Evolutionary conservation across 2,797 vertebrate genomes (phyloP), one percentile per base, ranked within the genome.

Genomic region (Gallirallus australis): DNA sequence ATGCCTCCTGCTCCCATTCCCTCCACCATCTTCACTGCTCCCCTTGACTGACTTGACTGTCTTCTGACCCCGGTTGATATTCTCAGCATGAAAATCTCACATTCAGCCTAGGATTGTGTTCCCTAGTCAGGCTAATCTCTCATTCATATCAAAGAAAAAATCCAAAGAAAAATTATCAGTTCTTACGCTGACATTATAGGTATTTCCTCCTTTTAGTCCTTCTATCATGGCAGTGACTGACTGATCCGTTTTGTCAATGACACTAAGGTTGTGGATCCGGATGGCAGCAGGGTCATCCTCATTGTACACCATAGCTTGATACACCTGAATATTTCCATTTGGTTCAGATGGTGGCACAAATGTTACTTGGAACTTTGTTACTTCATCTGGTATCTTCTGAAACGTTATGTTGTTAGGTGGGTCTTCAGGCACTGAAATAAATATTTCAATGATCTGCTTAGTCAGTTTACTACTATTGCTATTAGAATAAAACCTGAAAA

Each of bases 181-280:
- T 56, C 98, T 98, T 97, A 99, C 99, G 94, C 98, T 98, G 97
- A 99, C 98, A 48, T 98, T 99, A 94, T 99, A 99, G 25, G 97
- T 99, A 64, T 98, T 97, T 92, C 99, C 99, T 94, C 99, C 99
- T 97, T 99, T 99, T 20, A 99, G 97, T 50, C 99, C 99, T 50
- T 98, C 98, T 93, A 99, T 98, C 94, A 99, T 68, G 12, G 98
- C 99, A 35, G 97, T 98, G 91, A 99, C 86, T 3, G 97, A 98
- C 52, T 98, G 98, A 75, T 99, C 97, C 17, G 98, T 98, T 89
- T 97, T 98, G 42, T 97, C 96, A 79, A 98, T 98, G 70, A 99
- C 97, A 75, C 97, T 97, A 30, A 99, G 98, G 80, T 98, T 98
- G 77, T 98, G 97, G 68, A 99, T 97, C 90, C 97, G 98, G 77